A percentile compares a stretch with the other conserved stretches of the same genome.
Conservation (phyloP, 2,888 invertebrate genomes). For the Linnaemya tessellans region DNA sequence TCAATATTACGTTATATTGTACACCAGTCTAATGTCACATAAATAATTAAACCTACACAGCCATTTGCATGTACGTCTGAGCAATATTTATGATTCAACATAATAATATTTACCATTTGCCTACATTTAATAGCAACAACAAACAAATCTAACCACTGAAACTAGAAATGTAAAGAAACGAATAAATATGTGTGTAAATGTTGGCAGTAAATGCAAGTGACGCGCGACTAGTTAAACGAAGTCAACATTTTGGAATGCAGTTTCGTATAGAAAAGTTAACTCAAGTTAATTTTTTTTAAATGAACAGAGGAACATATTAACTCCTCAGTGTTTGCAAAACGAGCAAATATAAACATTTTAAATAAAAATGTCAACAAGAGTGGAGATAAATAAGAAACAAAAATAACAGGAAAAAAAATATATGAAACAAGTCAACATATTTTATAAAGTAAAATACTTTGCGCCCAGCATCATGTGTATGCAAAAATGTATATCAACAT, state of each 20-base stretch:
- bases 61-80: slow-evolving; percentile 31
- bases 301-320: slow-evolving; percentile 10
- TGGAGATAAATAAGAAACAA: not conserved
- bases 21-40: not conserved
- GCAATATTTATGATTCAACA: slow-evolving; percentile 12
- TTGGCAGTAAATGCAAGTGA: slow-evolving; percentile 18
- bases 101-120: not conserved
- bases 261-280: slow-evolving; percentile 50
- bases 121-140: slow-evolving; percentile 12
- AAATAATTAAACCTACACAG: slow-evolving; percentile 3
- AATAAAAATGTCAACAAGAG: slow-evolving; percentile 47
- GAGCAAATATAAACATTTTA: slow-evolving; percentile 17
- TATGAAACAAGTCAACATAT: not conserved
- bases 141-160: slow-evolving; percentile 23
- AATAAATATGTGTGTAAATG: slow-evolving; percentile 22
- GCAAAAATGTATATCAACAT: slow-evolving; percentile 5
- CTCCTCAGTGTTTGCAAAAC: not conserved
- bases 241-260: slow-evolving; percentile 70
- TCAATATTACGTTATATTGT: too few relatives aligned
- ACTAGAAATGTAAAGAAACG: not conserved
- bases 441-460: slow-evolving; percentile 11
- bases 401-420: not conserved
- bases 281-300: slow-evolving; percentile 1
- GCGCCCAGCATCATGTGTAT: not conserved
- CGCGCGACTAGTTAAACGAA: slow-evolving; percentile 30